Percentiles rank a stretch among this genome's conserved stretches.
Conservation (phyloP, 1,140 invertebrate species). For the Phymastichus coffea region DNA sequence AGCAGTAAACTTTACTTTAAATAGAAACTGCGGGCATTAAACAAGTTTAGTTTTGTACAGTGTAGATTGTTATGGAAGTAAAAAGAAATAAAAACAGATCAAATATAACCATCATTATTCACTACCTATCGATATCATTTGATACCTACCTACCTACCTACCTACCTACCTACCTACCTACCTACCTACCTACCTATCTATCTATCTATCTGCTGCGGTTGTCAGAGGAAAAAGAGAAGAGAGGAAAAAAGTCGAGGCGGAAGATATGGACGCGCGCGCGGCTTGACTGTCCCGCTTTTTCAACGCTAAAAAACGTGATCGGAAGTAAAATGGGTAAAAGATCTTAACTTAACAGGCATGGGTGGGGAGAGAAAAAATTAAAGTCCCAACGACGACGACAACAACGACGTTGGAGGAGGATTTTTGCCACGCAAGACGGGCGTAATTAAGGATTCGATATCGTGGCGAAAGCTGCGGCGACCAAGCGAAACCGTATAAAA, state of each 20-base stretch:
- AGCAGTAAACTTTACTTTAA: background rate
- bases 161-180: too few relatives aligned
- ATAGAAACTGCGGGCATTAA: background rate
- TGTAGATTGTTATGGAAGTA: background rate
- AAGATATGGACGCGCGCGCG: too few relatives aligned
- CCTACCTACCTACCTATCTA: too few relatives aligned
- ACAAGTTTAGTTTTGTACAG: background rate
- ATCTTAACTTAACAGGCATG: background rate
- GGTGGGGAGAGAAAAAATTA: background rate
- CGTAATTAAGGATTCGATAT: conserved; percentile 6
- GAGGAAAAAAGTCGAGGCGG: too few relatives aligned
- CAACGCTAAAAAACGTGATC: background rate
- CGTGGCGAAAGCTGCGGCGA: conserved; percentile 43
- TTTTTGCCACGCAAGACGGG: conserved; percentile 9
- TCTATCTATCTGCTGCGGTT: too few relatives aligned
- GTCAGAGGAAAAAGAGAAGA: too few relatives aligned
- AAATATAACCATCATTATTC: background rate
- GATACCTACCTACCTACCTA: too few relatives aligned
- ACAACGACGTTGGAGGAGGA: conserved; percentile 7
- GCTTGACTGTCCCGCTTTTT: too few relatives aligned
- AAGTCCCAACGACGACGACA: conserved; percentile 1
- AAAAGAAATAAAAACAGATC: background rate
- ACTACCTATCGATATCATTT: too few relatives aligned
- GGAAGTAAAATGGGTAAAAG: conserved; percentile 16
- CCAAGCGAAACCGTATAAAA: conserved; percentile 45